Evolutionary conservation across 2,888 invertebrate genomes (phyloP), one percentile per base, ranked within the genome.

Genomic region (Epirrita christyi): DNA sequence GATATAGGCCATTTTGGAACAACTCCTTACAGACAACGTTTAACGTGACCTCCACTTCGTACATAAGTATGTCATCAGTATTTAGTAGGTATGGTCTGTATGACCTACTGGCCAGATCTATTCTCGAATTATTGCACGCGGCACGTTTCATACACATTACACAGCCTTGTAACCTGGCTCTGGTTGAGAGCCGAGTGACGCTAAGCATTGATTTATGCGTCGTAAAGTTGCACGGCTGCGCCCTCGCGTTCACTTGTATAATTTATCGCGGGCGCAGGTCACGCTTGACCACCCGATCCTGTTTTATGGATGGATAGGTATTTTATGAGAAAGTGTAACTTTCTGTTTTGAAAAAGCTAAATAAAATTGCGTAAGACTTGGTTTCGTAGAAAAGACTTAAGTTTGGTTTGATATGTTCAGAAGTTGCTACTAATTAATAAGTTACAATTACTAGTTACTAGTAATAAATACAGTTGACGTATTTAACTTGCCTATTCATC

Each of bases 171-270:
- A 71, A 70, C 71, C 73, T 69, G 73, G 65, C 47, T 70, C 70
- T 70, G 70, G 73, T 71, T 50, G 71, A 77, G 80, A 80, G 34
- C 10, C 1, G 41, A 13, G 74, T 76, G 80, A 82, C 83, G 80
- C 74, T 72, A 70, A 72, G 71, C 78, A 71, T 77, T 85, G 91
- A 91, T 91, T 91, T 90, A 91, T 83, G 76, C 73, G 71, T 85
- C 88, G 83, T 91, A 90, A 90, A 89, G 75, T 83, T 79, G 81
- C 85, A 84, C 85, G 80, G 84, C 78, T 79, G 82, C 81, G 85
- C 86, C 84, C 86, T 86, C 82, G 84, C 86, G 80, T 77, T 89
- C 88, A 86, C 83, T 88, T 89, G 88, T 81, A 88, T 91, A 90
- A 90, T 90, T 90, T 89, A 90, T 88, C 64, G 78, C 70, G 61